These are phyloP conservation scores for Psittacula derbiana DNA, from an alignment of 2,797 vertebrate species.

Conservation along the genomic window DNA sequence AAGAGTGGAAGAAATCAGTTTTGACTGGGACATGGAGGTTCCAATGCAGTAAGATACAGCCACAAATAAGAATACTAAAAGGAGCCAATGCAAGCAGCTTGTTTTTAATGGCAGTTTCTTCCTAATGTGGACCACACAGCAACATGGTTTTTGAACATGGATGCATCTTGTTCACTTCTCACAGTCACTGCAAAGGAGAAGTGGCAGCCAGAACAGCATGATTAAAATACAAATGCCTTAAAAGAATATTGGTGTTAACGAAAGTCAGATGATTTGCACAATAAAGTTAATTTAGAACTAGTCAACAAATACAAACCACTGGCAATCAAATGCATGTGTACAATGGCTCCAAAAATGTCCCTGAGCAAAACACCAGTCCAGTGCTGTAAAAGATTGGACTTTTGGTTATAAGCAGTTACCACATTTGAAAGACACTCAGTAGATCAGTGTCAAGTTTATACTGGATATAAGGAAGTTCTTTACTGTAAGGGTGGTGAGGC, in stretches of 20 bases:
- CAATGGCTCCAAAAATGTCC: not conserved
- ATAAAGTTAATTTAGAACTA: not conserved
- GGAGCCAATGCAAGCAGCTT: not conserved
- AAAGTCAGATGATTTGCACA: not conserved
- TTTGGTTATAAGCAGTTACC: not conserved
- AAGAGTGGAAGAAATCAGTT: not conserved
- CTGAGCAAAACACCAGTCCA: not conserved
- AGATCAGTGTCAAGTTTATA: too few relatives aligned
- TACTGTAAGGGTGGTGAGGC: too few relatives aligned
- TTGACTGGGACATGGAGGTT: not conserved
- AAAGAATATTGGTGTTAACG: not conserved
- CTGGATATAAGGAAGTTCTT: too few relatives aligned
- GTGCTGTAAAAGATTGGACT: not conserved
- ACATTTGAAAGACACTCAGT: not conserved
- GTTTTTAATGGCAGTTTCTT: not conserved
- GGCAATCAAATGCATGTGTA: not conserved
- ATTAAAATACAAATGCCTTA: not conserved
- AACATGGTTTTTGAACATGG: not conserved
- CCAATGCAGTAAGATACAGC: not conserved
- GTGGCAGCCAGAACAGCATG: not conserved
- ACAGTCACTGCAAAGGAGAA: not conserved
- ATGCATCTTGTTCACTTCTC: not conserved
- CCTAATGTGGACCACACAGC: not conserved
- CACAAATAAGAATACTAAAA: not conserved
- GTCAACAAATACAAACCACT: not conserved